These are phyloP conservation scores for Scalopus aquaticus DNA, from an alignment of 2,113 vertebrate genomes.

Conservation along the genomic window DNA sequence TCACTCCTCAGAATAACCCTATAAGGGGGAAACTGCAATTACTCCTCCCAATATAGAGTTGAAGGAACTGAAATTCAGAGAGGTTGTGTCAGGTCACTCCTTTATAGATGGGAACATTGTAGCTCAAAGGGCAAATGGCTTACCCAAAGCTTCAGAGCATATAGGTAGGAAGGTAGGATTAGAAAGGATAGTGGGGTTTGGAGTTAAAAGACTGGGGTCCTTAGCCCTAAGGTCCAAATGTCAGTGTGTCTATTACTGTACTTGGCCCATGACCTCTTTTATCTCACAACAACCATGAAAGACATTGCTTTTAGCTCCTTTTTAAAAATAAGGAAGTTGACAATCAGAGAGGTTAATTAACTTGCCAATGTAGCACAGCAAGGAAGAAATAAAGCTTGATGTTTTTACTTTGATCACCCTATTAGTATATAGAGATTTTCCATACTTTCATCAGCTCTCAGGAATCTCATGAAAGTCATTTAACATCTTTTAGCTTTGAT, in stretches of 20 bases:
- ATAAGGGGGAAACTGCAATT: slow-evolving; percentile 4
- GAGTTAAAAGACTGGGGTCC: not conserved
- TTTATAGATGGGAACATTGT: not conserved
- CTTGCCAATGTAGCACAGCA: not conserved
- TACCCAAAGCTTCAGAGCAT: not conserved
- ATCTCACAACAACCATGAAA: not conserved
- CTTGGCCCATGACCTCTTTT: not conserved
- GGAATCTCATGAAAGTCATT: not conserved
- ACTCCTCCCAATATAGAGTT: not conserved
- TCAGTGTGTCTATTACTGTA: not conserved
- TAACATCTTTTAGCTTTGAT: not conserved
- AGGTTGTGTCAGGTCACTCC: slow-evolving; percentile 30
- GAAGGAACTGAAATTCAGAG: slow-evolving; percentile 20
- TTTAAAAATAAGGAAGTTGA: not conserved
- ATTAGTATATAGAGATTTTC: not conserved
- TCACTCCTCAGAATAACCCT: slow-evolving; percentile 53
- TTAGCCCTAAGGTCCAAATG: not conserved
- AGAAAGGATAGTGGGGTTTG: not conserved
- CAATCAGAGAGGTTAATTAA: not conserved
- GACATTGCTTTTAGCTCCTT: not conserved
- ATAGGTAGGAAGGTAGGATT: not conserved
- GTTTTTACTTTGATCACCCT: not conserved
- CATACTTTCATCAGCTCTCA: not conserved
- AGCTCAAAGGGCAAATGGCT: not conserved
- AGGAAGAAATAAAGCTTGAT: not conserved